Base-by-base conservation (phyloP, 2,797 vertebrate genomes). In the Mareca penelope region DNA sequence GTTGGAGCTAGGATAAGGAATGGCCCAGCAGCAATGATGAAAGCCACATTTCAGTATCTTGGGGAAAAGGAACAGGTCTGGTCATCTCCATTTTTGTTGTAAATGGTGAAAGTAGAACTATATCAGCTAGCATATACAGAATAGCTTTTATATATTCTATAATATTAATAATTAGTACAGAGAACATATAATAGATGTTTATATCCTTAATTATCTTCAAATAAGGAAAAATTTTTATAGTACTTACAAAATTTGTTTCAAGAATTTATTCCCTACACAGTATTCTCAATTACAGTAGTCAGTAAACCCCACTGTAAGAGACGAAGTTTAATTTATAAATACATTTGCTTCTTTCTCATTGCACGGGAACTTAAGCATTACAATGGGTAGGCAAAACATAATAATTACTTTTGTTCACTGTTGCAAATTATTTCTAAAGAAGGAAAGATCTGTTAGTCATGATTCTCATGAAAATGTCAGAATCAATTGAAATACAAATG, bases 1-100 rank as follows among this genome's bases (percentile, higher is more conserved):
- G 90, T 90, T 93, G 57, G 63, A 96, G 90, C 94, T 73, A 89
- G 95, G 29, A 56, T 90, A 94, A 96, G 84, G 90, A 92, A 85
- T 71, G 83, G 64, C 76, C 70, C 26, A 86, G 86, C 72, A 96
- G 80, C 85, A 88, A 76, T 88, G 77, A 92, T 48, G 88, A 96
- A 94, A 96, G n/a, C 19, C 42, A 52, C 37, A 89, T 83, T 93
- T 93, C 85, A 89, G 93, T 77, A 92, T 94, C 85, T 89, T 73
- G 59, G 33, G 65, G 87, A 77, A 91, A 95, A 94, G 75, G 59
- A 94, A 95, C 39, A 76, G 48, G 75, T 50, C 73, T 96, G 88
- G 81, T 50, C 92, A 93, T 80, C 88, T 95, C 77, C 73, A 59
- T 92, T 95, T 86, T 86, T 61, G 2, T 89, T 89, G 59, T 63